phyloP scores from a whole-genome alignment of 2,888 invertebrate species.

The Frankliniella fusca region DNA sequence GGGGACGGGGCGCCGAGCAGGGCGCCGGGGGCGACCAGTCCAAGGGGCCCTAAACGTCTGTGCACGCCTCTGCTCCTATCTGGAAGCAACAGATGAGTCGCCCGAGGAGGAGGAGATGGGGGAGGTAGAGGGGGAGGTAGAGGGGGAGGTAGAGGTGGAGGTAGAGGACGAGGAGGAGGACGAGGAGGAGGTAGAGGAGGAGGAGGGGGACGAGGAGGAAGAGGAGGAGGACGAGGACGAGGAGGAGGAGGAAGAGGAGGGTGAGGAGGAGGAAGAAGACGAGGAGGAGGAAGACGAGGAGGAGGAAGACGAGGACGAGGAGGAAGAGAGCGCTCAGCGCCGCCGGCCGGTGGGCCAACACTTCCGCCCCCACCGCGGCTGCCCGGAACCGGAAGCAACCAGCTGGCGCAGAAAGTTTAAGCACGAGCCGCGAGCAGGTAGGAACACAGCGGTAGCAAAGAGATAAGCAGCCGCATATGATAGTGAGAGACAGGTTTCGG shows the following conservation, averaged over 20 bases:
- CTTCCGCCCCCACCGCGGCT: not conserved
- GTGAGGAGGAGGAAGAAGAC: not conserved
- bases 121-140: not conserved
- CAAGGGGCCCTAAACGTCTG: not conserved
- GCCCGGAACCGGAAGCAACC: too few relatives aligned
- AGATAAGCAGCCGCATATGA: too few relatives aligned
- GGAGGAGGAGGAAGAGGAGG: not conserved
- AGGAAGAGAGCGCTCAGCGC: not conserved
- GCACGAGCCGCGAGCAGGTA: too few relatives aligned
- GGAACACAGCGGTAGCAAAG: too few relatives aligned
- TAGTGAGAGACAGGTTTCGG: too few relatives aligned
- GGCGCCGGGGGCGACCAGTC: not conserved
- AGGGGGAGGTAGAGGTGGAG: not conserved
- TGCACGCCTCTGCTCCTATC: not conserved
- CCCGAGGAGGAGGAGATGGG: not conserved
- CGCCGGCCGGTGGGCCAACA: not conserved
- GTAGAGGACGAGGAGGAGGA: too few relatives aligned
- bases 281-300: not conserved
- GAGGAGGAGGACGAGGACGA: not conserved
- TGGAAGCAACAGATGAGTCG: not conserved
- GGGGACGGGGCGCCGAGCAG: not conserved
- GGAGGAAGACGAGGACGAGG: not conserved
- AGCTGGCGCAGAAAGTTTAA: too few relatives aligned
- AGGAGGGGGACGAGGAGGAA: not conserved
- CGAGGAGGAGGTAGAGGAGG: not conserved